phyloP scores from a whole-genome alignment of 2,888 invertebrate species.

The Eilema depressum region DNA sequence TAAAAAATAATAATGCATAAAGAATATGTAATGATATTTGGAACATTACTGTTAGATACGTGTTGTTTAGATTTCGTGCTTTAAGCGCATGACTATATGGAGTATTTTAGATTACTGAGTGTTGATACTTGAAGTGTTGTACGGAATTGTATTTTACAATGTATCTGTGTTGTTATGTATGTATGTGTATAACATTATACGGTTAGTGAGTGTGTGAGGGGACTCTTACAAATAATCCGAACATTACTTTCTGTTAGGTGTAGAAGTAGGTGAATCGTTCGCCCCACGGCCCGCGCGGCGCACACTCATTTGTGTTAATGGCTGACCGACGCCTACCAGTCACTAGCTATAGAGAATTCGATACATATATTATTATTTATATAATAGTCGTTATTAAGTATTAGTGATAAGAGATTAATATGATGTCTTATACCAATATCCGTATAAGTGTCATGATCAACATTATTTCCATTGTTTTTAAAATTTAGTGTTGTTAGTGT shows the following conservation, averaged over 20 bases:
- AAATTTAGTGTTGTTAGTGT: conserved; percentile 72
- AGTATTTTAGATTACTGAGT: conserved; percentile 74
- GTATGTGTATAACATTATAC: conserved; percentile 56
- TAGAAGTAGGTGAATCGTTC: conserved; percentile 35
- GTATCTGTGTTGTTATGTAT: conserved; percentile 57
- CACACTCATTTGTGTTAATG: conserved; percentile 57
- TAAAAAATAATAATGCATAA: conserved; percentile 47
- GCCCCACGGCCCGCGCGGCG: conserved; percentile 23
- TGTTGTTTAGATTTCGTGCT: conserved; percentile 80
- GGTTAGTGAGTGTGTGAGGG: conserved; percentile 37
- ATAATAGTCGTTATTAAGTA: conserved; percentile 74
- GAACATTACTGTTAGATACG: conserved; percentile 57
- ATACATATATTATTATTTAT: conserved; percentile 78
- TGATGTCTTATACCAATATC: conserved; percentile 80
- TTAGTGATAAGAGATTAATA: conserved; percentile 79
- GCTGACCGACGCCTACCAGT: conserved; percentile 82
- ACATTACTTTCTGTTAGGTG: conserved; percentile 31
- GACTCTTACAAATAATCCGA: conserved; percentile 26
- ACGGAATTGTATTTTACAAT: conserved; percentile 73
- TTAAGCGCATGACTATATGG: conserved; percentile 80
- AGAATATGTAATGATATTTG: conserved; percentile 50
- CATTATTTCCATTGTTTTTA: conserved; percentile 84
- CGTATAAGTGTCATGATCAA: conserved; percentile 85
- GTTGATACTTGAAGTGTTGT: conserved; percentile 74
- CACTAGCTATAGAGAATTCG: conserved; percentile 75